Evolutionary conservation across 1,140 invertebrate species (phyloP), one percentile per base, ranked within the genome.

Genomic region (Wasmannia auropunctata): DNA sequence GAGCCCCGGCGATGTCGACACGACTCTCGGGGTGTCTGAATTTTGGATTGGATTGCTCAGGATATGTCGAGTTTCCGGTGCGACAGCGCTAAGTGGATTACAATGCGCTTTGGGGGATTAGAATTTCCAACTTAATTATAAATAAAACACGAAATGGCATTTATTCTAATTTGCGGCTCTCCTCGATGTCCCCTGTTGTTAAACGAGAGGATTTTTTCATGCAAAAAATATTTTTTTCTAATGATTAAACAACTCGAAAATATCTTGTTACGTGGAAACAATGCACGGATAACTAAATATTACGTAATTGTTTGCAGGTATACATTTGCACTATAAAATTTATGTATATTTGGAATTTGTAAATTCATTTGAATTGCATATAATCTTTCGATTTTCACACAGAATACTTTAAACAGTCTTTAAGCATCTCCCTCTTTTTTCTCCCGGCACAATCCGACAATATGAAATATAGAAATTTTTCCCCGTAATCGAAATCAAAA

Each of bases 51-150:
- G 49, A 74, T 74, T 31, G 51, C 79, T 31, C 65, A 40, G 65
- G 34, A 43, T 37, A 34, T 22, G 67, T 28, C 67, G 67, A 58
- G 37, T 58, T 54, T 28, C 51, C 37, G 49, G 14, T 34, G 34
- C n/a, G 19, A 72, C 67, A 34, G 67, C n/a, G 25, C 25, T 72
- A 83, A 74, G 51, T 83, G 67, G 37, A 83, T 83, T 72, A 72
- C 67, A 58, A 74, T 74, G 79, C 28, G 31, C 51, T 83, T 74
- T 72, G 51, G 1, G 16, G 37, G 37, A 83, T 58, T 74, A 58
- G 34, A 74, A 74, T 83, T 43, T 72, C 77, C 11, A 56, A 43
- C 49, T 58, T 31, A 43, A 58, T 70, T 58, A 54, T 34, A 46
- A 83, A 34, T 31, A 60, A 58, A 72, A 74, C 67, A 70, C 7